These are phyloP conservation scores for Diorhabda carinulata DNA, from an alignment of 1,140 invertebrate species.

Conservation along the genomic window DNA sequence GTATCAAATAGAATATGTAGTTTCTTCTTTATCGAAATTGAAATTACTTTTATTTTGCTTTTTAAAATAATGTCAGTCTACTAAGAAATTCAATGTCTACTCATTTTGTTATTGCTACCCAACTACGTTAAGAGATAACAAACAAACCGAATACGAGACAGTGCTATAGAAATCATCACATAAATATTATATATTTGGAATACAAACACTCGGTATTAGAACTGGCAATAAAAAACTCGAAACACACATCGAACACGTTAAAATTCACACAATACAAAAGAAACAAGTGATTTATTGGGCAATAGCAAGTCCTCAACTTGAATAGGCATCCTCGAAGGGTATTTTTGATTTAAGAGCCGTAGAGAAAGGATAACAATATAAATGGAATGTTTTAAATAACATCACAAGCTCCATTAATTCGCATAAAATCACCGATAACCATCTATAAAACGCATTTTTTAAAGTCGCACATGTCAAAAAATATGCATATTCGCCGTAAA, in stretches of 20 bases:
- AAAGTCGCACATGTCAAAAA: constrained; percentile 26
- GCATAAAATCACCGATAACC: constrained; percentile 34
- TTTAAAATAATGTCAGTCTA: too few species aligned
- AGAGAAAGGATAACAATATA: constrained; percentile 27
- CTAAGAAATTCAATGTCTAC: too few species aligned
- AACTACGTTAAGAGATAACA: too few species aligned
- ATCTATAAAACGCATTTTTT: constrained; percentile 32
- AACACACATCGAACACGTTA: constrained; percentile 15
- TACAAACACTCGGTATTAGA: not conserved
- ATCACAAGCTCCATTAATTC: constrained; percentile 46
- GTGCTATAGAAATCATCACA: too few species aligned
- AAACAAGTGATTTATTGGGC: constrained; percentile 15
- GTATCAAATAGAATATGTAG: too few species aligned
- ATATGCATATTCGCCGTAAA: constrained; percentile 34
- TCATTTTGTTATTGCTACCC: too few species aligned
- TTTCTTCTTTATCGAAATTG: too few species aligned
- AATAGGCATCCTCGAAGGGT: constrained; percentile 19
- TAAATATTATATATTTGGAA: not conserved
- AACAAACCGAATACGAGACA: too few species aligned
- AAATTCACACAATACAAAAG: constrained; percentile 19
- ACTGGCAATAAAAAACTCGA: constrained; percentile 2
- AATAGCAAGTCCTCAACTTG: constrained; percentile 13
- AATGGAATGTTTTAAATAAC: constrained; percentile 44
- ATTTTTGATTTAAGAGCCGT: constrained; percentile 25
- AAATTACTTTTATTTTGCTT: too few species aligned